phyloP scores from a whole-genome alignment of 2,797 vertebrate species.

The Perodicticus potto region DNA sequence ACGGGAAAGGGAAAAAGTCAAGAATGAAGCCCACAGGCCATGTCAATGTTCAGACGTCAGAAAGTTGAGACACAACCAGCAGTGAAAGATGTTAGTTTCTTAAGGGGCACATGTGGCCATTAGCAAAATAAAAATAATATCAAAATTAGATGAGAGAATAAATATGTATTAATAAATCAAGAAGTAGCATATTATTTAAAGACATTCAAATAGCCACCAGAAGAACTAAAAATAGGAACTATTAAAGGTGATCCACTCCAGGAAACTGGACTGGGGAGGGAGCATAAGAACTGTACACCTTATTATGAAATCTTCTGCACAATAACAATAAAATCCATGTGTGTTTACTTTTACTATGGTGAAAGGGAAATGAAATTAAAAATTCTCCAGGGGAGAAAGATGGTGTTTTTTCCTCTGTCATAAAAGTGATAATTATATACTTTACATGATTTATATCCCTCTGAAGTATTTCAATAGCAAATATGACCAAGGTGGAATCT shows the following conservation, averaged over 20 bases:
- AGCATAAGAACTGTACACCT: neutral
- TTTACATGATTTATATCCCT: slow-evolving; percentile 8
- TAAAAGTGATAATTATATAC: neutral
- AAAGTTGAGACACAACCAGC: neutral
- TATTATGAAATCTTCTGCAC: neutral
- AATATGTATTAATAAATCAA: neutral
- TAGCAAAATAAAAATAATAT: neutral
- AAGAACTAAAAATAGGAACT: neutral
- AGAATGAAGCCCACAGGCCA: neutral
- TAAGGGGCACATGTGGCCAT: neutral
- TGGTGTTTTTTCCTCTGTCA: neutral
- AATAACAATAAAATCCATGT: neutral
- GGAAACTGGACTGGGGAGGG: neutral
- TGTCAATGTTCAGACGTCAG: neutral
- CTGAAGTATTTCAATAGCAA: slow-evolving; percentile 30
- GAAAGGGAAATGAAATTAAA: slow-evolving; percentile 63
- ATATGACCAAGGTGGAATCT: neutral
- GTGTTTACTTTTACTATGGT: slow-evolving; percentile 14
- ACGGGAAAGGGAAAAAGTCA: neutral
- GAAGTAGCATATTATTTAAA: neutral
- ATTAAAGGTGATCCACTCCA: neutral
- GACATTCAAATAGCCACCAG: neutral
- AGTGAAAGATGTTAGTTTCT: neutral
- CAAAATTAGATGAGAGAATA: neutral
- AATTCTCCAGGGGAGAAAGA: slow-evolving; percentile 30